Percentiles rank a stretch among this genome's conserved stretches.
phyloP scores from a whole-genome alignment of 2,888 invertebrate genomes.

The Chaetoderma sp. region DNA sequence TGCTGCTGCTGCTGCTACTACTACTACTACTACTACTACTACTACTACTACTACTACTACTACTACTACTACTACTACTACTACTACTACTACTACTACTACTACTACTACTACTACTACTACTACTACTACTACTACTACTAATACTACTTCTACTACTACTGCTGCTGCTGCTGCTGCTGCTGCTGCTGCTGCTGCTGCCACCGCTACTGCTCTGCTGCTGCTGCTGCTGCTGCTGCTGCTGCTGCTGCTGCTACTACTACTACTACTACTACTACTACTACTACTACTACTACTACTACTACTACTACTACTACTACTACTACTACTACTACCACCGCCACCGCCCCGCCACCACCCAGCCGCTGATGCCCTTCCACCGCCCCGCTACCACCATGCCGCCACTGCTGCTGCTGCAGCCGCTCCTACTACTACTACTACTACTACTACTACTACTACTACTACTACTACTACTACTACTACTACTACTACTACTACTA shows the following conservation, averaged over 20 bases:
- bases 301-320: constrained; percentile 10
- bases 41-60: constrained; percentile 20
- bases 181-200: too few relatives aligned
- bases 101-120: constrained; percentile 5
- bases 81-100: constrained; percentile 10
- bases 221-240: neutral
- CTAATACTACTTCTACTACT: too few relatives aligned
- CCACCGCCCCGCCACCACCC: too few relatives aligned
- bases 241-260: neutral
- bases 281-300: constrained; percentile 17
- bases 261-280: constrained; percentile 25
- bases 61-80: constrained; percentile 19
- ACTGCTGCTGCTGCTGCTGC: too few relatives aligned
- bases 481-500: too few relatives aligned
- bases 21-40: neutral
- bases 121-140: too few relatives aligned
- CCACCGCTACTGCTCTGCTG: neutral
- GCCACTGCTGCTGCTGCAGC: too few relatives aligned
- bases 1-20: neutral
- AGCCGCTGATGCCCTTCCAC: too few relatives aligned
- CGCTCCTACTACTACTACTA: too few relatives aligned
- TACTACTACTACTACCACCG: constrained; percentile 1
- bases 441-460: too few relatives aligned
- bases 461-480: too few relatives aligned
- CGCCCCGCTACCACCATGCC: too few relatives aligned